Evolutionary conservation across 2,888 invertebrate species (phyloP), one percentile per base, ranked within the genome.

Genomic region (Lepidocyrtinus sp.): DNA sequence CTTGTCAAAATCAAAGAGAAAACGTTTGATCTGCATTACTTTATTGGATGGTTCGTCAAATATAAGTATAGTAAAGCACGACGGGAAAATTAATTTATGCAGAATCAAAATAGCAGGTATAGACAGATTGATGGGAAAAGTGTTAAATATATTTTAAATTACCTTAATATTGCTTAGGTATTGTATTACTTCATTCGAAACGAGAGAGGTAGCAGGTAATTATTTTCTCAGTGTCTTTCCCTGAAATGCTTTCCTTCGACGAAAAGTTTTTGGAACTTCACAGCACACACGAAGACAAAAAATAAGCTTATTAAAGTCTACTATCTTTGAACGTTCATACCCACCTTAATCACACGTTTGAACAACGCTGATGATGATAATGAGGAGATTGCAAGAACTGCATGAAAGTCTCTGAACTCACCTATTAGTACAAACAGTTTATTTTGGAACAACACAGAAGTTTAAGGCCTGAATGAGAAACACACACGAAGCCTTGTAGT

Each of bases 201-300:
- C n/a, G n/a, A 65, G 36, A 61, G 75, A 75, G 69, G 75, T 75
- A 75, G 75, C 75, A 75, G 75, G 75, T 75, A 75, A 69, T 61
- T 75, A 46, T 68, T 62, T 75, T 62, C 68, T 75, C 62, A 68
- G 61, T 7, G 27, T 36, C 67, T 68, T 12, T 36, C 36, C 36
- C 12, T 12, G 36, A 36, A 36, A 36, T 7, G 12, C 36, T 36
- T 36, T n/a, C n/a, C 36, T 36, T 36, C 36, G 36, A 36, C 36
- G 36, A 36, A 36, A 36, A 36, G 12, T 7, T 5, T 36, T 12
- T 36, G 36, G 36, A 36, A 36, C 36, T 36, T 7, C 36, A 36
- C 36, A 12, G 36, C 36, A 36, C 36, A 7, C 36, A 36, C 36
- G 36, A 36, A 36, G 36, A 12, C 36, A 12, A 36, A 36, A 36